phyloP scores from a whole-genome alignment of 2,113 vertebrate species.

The Saccopteryx leptura region DNA sequence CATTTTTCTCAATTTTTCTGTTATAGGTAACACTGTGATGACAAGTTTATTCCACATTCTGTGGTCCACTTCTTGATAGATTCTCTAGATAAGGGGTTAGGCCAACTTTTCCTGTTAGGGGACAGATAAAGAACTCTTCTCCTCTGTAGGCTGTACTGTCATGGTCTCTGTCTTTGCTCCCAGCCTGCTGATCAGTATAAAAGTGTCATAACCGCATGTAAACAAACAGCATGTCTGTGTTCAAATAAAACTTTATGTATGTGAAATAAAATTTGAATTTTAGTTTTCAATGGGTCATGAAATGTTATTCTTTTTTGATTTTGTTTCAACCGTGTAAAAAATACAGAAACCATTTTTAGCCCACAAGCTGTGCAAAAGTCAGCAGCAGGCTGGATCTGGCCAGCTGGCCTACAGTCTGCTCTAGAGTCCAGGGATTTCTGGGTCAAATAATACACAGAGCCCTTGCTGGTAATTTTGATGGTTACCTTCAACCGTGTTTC shows the following conservation, averaged over 20 bases:
- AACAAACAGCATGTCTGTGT: neutral
- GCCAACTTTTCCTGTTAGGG: neutral
- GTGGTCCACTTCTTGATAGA: neutral
- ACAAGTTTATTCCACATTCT: neutral
- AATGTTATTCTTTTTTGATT: neutral
- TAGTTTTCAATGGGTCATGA: neutral
- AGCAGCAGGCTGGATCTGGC: neutral
- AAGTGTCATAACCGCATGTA: neutral
- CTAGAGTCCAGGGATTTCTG: neutral
- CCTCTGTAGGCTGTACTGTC: neutral
- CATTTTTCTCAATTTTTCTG: neutral
- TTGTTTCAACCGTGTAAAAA: constrained; percentile 27
- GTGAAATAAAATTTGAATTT: neutral
- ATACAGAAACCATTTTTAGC: constrained; percentile 3
- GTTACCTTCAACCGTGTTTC: neutral
- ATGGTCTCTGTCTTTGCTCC: neutral
- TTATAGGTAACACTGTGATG: neutral
- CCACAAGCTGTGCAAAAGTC: neutral
- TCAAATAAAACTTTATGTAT: neutral
- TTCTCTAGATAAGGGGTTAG: neutral
- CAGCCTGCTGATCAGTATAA: neutral
- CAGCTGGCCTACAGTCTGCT: neutral
- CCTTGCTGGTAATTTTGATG: neutral
- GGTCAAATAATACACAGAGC: neutral
- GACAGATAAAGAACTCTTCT: neutral